These are phyloP conservation scores for Hippocampus comes DNA, from an alignment of 2,113 vertebrate genomes.

Conservation along the genomic window DNA sequence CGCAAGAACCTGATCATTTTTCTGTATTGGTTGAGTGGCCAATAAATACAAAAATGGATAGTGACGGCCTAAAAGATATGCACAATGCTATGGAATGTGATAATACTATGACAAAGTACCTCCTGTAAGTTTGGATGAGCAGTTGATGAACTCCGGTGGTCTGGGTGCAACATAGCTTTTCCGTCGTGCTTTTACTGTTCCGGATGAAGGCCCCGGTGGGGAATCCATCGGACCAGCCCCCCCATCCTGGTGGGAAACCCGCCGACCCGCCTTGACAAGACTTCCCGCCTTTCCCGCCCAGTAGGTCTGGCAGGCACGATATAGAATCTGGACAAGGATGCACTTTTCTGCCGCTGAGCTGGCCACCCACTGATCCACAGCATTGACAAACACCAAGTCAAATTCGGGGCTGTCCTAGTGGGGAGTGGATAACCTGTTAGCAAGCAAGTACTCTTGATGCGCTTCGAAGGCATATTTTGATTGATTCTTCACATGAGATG, in stretches of 20 bases:
- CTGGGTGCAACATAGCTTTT: conserved; percentile 65
- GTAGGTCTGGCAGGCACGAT: conserved; percentile 85
- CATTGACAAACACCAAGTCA: conserved; percentile 87
- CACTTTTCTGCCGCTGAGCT: conserved; percentile 88
- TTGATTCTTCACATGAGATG: neutral
- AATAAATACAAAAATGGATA: neutral
- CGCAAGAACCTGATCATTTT: neutral
- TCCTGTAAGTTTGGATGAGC: conserved; percentile 87
- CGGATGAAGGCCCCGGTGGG: neutral
- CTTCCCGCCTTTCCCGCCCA: conserved; percentile 60
- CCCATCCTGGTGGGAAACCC: neutral
- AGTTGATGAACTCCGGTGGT: conserved; percentile 90
- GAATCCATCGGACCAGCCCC: neutral
- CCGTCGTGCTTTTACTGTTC: conserved; percentile 24
- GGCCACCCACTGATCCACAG: conserved; percentile 89
- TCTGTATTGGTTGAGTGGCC: neutral
- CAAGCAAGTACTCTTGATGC: neutral
- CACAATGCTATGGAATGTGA: neutral
- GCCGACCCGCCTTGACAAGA: conserved; percentile 10
- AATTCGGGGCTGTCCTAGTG: conserved; percentile 89
- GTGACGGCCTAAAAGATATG: neutral
- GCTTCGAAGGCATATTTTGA: neutral
- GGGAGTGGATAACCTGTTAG: conserved; percentile 8
- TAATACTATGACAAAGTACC: conserved; percentile 61
- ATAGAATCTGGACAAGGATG: conserved; percentile 89